These are phyloP conservation scores for Dryadula phaetusa DNA, from an alignment of 2,888 invertebrate species.

Conservation along the genomic window DNA sequence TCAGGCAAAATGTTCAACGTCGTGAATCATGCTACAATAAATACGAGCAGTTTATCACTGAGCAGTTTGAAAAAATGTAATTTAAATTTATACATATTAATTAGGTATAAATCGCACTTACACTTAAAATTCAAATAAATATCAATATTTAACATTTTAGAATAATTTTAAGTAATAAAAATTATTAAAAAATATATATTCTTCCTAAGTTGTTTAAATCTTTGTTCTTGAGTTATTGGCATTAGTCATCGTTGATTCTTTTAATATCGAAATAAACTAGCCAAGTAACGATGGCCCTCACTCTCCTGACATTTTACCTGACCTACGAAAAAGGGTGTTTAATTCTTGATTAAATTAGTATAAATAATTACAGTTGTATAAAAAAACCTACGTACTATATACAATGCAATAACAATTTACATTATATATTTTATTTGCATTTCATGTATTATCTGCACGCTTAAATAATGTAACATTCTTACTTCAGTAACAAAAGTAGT, in stretches of 20 bases:
- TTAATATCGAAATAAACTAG: not conserved
- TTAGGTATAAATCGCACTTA: not conserved
- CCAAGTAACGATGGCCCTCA: not conserved
- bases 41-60: not conserved
- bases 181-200: not conserved
- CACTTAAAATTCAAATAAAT: not conserved
- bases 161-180: too few relatives aligned
- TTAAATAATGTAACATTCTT: not conserved
- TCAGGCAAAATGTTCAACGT: constrained; percentile 28
- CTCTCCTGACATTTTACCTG: not conserved
- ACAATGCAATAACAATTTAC: too few relatives aligned
- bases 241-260: constrained; percentile 8
- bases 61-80: not conserved
- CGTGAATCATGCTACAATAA: constrained; percentile 30
- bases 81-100: not conserved
- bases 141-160: not conserved
- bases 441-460: not conserved
- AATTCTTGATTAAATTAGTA: not conserved
- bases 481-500: not conserved
- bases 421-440: too few relatives aligned
- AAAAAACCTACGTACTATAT: too few relatives aligned
- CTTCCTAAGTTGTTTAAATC: not conserved
- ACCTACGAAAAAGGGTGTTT: not conserved
- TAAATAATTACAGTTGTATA: not conserved
- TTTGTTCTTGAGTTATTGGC: not conserved